Evolutionary conservation across 92 coral and sea anemone genomes (phyloP), one percentile per base, ranked within the genome.

Genomic region (Epizoanthus scotinus): DNA sequence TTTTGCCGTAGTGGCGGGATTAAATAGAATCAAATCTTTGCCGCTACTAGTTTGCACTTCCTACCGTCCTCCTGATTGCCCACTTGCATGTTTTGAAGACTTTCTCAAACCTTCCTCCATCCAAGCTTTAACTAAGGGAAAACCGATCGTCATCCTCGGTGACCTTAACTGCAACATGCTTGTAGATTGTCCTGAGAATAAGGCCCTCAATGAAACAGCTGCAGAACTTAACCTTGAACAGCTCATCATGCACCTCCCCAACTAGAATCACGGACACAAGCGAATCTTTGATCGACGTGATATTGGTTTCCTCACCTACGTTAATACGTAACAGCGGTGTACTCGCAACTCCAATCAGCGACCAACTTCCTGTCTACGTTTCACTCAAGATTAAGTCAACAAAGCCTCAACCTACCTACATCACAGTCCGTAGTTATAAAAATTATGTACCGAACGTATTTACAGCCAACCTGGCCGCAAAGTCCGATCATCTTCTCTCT

Each of bases 181-280:
- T 24, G 78, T 60, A 52, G 42, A 86, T 53, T 44, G 63, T 10
- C 74, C 86, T 13, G 77, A 84, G 67, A 57, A 71, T 55, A 82
- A 34, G 70, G 81, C 77, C 15, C 69, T 81, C 56, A 61, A 24
- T 63, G 81, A 73, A 38, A 79, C 81, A 28, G 82, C 44, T 58
- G 68, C 81, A 26, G 90, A 89, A 59, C 63, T 89, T 82, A 85
- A 85, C 63, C 80, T 89, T 71, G 70, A 25, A 31, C 92, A 89
- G 63, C 70, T 85, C 18, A 89, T 89, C n/a, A n/a, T n/a, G n/a
- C 49, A 81, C 63, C 62, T 72, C 80, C 20, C 92, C 89, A 65
- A 89, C 92, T n/a, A 85, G 89, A 86, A 89, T 89, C 24, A 85
- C 92, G 3, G 79, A 70, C 21, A 63, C 71, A 42, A 67, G 85